Evolutionary conservation across 2,888 invertebrate species (phyloP).

Genomic region (Aradus depressus): DNA sequence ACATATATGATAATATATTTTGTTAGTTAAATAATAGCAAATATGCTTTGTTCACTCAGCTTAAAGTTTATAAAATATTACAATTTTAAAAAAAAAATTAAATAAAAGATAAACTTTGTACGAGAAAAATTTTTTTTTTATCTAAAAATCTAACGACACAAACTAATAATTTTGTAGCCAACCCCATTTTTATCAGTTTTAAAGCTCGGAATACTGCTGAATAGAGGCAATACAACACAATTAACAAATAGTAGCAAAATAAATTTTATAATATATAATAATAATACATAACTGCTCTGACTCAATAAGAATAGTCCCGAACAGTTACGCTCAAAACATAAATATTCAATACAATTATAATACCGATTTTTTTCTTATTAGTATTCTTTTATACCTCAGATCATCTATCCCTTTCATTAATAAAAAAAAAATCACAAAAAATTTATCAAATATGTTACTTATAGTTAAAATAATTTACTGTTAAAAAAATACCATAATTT

Average conservation of each 20-base stretch:
- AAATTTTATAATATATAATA: too few species aligned
- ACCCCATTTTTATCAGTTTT: not conserved
- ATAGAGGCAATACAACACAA: constrained; percentile 1
- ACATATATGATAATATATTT: not conserved
- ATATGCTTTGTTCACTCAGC: too few species aligned
- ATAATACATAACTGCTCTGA: too few species aligned
- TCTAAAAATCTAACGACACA: not conserved
- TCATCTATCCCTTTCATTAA: too few species aligned
- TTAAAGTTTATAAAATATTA: too few species aligned
- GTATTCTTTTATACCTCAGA: too few species aligned
- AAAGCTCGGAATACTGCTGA: constrained; percentile 12
- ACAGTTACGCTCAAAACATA: too few species aligned
- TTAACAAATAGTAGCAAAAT: too few species aligned
- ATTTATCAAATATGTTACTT: constrained; percentile 4
- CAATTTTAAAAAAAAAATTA: not conserved
- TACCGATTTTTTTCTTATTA: too few species aligned
- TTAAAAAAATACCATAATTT: constrained; percentile 6
- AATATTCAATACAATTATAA: too few species aligned
- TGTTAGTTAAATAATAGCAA: not conserved
- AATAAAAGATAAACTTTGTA: constrained; percentile 5
- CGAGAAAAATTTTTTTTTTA: not conserved
- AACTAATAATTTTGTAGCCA: not conserved
- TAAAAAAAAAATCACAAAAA: constrained; percentile 12
- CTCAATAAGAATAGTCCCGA: too few species aligned
- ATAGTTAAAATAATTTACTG: constrained; percentile 8